These are phyloP conservation scores for Echinometra lucunter DNA, from an alignment of 53 echinoderm and acorn worm species.

Conservation along the genomic window DNA sequence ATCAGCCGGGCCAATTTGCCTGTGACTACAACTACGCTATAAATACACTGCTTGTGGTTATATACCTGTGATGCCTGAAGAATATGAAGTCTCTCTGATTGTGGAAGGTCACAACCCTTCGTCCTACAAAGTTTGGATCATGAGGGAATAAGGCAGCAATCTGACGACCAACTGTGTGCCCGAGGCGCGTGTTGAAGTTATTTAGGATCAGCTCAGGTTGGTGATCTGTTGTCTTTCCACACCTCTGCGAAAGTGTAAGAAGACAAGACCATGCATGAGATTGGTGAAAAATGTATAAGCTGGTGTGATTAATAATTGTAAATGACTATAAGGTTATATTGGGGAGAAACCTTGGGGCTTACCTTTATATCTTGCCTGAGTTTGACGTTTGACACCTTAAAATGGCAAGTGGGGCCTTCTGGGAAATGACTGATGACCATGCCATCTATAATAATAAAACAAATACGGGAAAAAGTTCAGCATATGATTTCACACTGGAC, in stretches of 20 bases:
- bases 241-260: constrained; percentile 74
- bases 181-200: constrained; percentile 96
- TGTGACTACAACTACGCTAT: background rate
- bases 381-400: constrained; percentile 88
- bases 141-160: constrained; percentile 92
- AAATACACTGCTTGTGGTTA: background rate
- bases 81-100: constrained; percentile 98
- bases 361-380: constrained; percentile 95
- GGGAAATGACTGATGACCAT: constrained; percentile 90
- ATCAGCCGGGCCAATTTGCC: background rate
- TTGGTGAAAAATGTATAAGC: background rate
- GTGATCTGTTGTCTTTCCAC: constrained; percentile 84
- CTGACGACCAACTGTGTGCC: constrained; percentile 88
- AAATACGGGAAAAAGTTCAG: background rate
- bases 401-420: constrained; percentile 90
- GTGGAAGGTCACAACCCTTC: constrained; percentile 94
- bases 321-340: too few species aligned
- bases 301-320: background rate
- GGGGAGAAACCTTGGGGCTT: too few species aligned
- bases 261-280: background rate
- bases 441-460: constrained; percentile 74
- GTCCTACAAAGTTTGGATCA: constrained; percentile 94
- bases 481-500: background rate
- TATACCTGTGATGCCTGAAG: constrained; percentile 97
- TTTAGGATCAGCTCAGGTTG: constrained; percentile 93